A percentile compares a stretch with the other conserved stretches of the same genome.
phyloP scores from a whole-genome alignment of 2,797 vertebrate genomes.

The Protonibea diacanthus region DNA sequence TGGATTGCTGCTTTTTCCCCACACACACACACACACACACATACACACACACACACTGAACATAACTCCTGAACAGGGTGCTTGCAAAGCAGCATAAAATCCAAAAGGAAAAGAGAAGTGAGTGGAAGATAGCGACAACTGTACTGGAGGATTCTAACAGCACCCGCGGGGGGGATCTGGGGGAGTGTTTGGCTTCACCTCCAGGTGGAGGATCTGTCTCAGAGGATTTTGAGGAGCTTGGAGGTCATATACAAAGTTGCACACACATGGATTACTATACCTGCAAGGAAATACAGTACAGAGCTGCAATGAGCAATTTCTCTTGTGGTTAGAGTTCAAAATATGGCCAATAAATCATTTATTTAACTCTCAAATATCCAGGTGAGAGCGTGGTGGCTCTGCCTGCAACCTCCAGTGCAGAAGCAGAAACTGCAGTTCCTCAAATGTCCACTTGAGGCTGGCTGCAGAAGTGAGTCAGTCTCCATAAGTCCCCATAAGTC shows the following conservation, averaged over 20 bases:
- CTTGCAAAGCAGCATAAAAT: conserved; percentile 65
- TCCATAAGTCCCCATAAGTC: no score
- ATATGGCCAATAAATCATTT: no score
- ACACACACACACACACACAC: background rate
- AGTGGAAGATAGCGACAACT: conserved; percentile 58
- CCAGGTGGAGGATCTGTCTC: conserved; percentile 44
- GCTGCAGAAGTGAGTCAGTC: no score
- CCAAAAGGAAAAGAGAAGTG: conserved; percentile 59
- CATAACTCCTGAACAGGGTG: conserved; percentile 44
- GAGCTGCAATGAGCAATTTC: no score
- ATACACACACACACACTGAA: conserved; percentile 13
- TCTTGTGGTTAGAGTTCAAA: no score
- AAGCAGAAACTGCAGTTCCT: no score
- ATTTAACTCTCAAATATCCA: no score
- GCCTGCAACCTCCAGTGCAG: no score
- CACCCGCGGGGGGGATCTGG: conserved; percentile 38
- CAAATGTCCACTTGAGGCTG: no score
- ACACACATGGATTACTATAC: conserved; percentile 13
- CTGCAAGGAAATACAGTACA: background rate
- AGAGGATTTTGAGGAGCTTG: conserved; percentile 53
- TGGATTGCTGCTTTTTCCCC: conserved; percentile 44
- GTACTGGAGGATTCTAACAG: conserved; percentile 64
- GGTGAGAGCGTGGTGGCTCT: no score
- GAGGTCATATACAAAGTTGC: conserved; percentile 11
- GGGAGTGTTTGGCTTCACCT: conserved; percentile 51